These are phyloP conservation scores for Blastobasis lacticolella DNA, from an alignment of 2,888 invertebrate species.

Conservation along the genomic window DNA sequence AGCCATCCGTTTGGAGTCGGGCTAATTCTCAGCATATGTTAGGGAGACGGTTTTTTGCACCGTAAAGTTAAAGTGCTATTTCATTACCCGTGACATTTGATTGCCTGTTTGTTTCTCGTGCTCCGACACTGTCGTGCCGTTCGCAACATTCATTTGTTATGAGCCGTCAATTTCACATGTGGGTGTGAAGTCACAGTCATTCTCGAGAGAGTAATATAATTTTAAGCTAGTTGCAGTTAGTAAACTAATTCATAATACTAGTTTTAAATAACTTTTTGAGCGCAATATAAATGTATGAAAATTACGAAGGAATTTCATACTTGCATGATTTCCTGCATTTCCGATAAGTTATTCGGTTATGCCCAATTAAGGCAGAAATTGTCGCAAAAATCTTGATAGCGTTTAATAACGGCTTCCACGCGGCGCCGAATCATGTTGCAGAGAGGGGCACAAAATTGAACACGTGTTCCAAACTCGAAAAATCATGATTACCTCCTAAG, in stretches of 20 bases:
- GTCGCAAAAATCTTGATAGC: constrained; percentile 21
- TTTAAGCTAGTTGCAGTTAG: constrained; percentile 1
- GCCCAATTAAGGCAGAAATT: constrained; percentile 12
- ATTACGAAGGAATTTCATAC: too few species aligned
- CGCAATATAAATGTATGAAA: too few species aligned
- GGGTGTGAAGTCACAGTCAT: constrained; percentile 19
- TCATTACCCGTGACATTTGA: constrained; percentile 57
- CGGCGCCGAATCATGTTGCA: constrained; percentile 47
- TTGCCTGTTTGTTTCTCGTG: constrained; percentile 28
- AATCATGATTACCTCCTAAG: constrained; percentile 69
- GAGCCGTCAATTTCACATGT: constrained; percentile 29
- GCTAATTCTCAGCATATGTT: constrained; percentile 65
- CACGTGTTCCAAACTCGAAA: constrained; percentile 68
- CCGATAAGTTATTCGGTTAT: not conserved
- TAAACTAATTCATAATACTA: not conserved
- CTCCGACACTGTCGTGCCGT: constrained; percentile 8
- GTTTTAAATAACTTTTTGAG: not conserved
- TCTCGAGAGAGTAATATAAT: constrained; percentile 2
- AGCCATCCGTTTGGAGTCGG: constrained; percentile 44
- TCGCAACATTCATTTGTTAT: constrained; percentile 30
- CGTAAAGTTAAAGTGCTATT: constrained; percentile 62
- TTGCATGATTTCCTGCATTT: too few species aligned
- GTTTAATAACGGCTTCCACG: constrained; percentile 24
- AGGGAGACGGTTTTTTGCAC: constrained; percentile 48
- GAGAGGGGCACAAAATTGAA: constrained; percentile 59